These are phyloP conservation scores for Anolis sagrei DNA, from an alignment of 2,113 vertebrate species.

Conservation along the genomic window DNA sequence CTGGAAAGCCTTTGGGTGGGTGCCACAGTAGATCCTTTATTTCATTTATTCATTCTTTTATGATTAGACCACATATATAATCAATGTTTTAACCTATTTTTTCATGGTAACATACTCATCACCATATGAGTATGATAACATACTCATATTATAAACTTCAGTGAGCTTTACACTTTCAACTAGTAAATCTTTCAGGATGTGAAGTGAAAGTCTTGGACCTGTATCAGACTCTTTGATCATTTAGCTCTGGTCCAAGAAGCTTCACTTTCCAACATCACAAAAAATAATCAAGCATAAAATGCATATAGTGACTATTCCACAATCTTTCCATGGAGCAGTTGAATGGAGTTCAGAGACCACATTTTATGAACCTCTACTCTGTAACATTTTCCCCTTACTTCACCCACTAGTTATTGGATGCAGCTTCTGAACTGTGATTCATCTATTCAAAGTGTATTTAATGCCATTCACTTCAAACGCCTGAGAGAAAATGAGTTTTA, in stretches of 20 bases:
- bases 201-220: not conserved
- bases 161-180: not conserved
- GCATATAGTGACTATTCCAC: not conserved
- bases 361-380: not conserved
- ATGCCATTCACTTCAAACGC: not conserved
- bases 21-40: not conserved
- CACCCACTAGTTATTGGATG: not conserved
- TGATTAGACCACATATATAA: not conserved
- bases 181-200: not conserved
- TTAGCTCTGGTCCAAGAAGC: not conserved
- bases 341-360: not conserved
- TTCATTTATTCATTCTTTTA: not conserved
- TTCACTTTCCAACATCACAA: not conserved
- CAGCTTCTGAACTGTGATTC: not conserved
- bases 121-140: not conserved
- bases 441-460: slow-evolving; percentile 7
- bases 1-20: not conserved
- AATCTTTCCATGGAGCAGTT: not conserved
- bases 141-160: not conserved
- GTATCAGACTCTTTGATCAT: not conserved
- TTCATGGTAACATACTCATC: not conserved
- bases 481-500: not conserved
- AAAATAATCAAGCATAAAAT: not conserved
- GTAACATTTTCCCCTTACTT: not conserved
- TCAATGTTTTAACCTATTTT: not conserved